phyloP scores from a whole-genome alignment of 2,113 vertebrate species.

The Upupa epops region DNA sequence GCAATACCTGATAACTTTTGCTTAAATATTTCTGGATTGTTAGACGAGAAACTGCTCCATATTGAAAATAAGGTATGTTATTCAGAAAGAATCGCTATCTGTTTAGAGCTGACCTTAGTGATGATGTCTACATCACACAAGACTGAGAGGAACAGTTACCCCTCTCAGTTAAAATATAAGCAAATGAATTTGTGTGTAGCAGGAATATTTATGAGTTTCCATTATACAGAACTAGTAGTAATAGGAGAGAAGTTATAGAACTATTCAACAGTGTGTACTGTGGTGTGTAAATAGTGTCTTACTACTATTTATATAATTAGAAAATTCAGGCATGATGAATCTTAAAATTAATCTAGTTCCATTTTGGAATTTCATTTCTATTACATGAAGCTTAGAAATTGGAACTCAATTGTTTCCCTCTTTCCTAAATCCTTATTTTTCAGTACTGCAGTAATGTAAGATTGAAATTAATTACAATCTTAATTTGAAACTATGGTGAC shows the following conservation, averaged over 20 bases:
- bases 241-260: not conserved
- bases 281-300: not conserved
- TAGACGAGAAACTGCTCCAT: not conserved
- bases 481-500: not conserved
- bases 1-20: not conserved
- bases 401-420: not conserved
- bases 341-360: not conserved
- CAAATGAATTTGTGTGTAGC: not conserved
- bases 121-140: not conserved
- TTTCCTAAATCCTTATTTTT: conserved; percentile 5
- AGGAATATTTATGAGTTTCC: not conserved
- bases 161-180: not conserved
- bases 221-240: not conserved
- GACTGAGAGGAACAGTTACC: not conserved
- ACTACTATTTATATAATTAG: not conserved
- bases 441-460: not conserved
- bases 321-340: not conserved
- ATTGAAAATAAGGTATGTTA: not conserved
- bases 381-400: not conserved
- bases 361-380: not conserved
- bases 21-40: not conserved
- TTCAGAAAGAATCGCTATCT: not conserved
- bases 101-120: not conserved
- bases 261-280: not conserved
- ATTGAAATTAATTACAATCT: not conserved